phyloP scores from a whole-genome alignment of 2,888 invertebrate genomes.

The Biston stratarius region DNA sequence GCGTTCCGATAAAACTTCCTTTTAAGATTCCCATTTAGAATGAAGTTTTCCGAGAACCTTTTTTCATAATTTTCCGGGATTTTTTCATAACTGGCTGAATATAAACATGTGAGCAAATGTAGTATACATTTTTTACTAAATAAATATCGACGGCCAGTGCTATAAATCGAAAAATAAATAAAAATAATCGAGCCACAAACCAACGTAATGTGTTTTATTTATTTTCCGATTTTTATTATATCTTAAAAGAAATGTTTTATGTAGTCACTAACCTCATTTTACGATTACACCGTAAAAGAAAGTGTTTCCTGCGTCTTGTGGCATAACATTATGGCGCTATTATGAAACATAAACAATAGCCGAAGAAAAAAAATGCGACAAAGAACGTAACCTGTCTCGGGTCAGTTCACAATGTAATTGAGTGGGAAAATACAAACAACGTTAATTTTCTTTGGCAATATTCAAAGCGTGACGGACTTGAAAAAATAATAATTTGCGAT shows the following conservation, averaged over 20 bases:
- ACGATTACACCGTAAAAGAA: constrained; percentile 54
- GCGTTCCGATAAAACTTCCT: not conserved
- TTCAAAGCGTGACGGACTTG: constrained; percentile 21
- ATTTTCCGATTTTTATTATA: constrained; percentile 28
- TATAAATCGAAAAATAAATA: constrained; percentile 1
- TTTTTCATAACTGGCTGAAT: not conserved
- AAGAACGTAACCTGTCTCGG: constrained; percentile 62
- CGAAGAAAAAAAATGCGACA: constrained; percentile 48
- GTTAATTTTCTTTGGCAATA: constrained; percentile 34
- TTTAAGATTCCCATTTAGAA: not conserved
- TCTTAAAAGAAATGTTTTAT: constrained; percentile 38
- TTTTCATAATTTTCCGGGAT: not conserved
- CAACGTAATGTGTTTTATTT: constrained; percentile 20
- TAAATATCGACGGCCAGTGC: not conserved
- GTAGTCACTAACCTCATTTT: constrained; percentile 46
- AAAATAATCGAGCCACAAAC: not conserved
- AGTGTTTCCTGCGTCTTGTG: constrained; percentile 55
- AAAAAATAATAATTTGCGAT: constrained; percentile 23
- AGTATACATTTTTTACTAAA: not conserved
- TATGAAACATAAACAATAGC: constrained; percentile 65
- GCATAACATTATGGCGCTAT: constrained; percentile 59
- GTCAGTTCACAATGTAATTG: constrained; percentile 67
- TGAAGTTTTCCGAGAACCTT: not conserved
- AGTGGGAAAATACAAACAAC: constrained; percentile 52
- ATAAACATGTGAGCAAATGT: not conserved